A percentile compares a stretch with the other conserved stretches of the same genome.
Evolutionary conservation across 2,888 invertebrate genomes (phyloP).

Genomic region (Rutpela maculata): DNA sequence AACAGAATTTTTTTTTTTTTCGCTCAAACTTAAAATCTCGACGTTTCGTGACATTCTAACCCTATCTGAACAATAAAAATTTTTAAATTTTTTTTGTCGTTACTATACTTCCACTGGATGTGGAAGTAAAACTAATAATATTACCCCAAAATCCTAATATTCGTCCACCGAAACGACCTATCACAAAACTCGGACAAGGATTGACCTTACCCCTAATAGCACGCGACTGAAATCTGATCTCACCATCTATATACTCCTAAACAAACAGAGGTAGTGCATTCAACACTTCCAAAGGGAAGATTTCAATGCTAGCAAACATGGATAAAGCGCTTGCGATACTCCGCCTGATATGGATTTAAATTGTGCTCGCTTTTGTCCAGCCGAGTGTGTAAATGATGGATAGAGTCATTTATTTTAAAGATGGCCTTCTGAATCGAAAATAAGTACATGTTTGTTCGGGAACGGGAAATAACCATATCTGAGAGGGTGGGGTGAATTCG

Average conservation of each 20-base stretch:
- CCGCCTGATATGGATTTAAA: constrained; percentile 12
- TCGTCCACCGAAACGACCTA: too few relatives aligned
- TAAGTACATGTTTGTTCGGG: constrained; percentile 21
- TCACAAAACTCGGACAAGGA: too few relatives aligned
- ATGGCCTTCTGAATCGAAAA: constrained; percentile 39
- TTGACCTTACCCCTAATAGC: constrained; percentile 2
- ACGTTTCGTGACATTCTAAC: too few relatives aligned
- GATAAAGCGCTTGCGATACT: background rate
- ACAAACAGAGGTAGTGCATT: constrained; percentile 18
- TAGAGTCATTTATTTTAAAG: constrained; percentile 44
- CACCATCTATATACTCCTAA: constrained; percentile 20
- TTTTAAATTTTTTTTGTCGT: too few relatives aligned
- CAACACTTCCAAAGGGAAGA: constrained; percentile 25
- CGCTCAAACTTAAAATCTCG: too few relatives aligned
- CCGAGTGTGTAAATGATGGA: constrained; percentile 45
- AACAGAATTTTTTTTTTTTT: too few relatives aligned
- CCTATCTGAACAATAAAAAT: too few relatives aligned
- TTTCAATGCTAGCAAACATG: constrained; percentile 28
- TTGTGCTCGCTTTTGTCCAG: constrained; percentile 40
- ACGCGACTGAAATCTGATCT: constrained; percentile 22
- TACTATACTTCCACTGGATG: too few relatives aligned
- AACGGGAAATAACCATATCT: constrained; percentile 13
- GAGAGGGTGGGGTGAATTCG: constrained; percentile 19
- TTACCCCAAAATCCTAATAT: too few relatives aligned
- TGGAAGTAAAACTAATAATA: too few relatives aligned